These are phyloP conservation scores for Sciurus carolinensis DNA, from an alignment of 2,797 vertebrate genomes.

Conservation along the genomic window DNA sequence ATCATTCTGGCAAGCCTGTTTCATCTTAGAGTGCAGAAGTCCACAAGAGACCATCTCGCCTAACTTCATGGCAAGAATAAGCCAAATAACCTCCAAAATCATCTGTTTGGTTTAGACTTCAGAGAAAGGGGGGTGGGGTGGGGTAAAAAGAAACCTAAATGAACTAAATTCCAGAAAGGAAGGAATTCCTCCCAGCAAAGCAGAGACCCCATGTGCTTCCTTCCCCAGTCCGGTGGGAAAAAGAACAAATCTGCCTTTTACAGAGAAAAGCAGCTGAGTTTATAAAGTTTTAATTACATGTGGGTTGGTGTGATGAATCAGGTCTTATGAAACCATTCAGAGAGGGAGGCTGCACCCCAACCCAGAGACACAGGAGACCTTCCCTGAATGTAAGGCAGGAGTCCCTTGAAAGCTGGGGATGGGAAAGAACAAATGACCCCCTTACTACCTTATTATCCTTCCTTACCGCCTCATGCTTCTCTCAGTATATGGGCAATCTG, in stretches of 20 bases:
- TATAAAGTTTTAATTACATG: background rate
- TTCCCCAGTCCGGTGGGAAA: background rate
- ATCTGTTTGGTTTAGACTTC: background rate
- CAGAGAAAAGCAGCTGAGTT: background rate
- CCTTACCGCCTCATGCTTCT: background rate
- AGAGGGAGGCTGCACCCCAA: background rate
- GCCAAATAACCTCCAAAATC: constrained; percentile 7
- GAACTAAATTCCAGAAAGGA: background rate
- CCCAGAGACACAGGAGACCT: background rate
- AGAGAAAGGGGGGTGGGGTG: background rate
- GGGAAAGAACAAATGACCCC: background rate
- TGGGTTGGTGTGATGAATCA: background rate
- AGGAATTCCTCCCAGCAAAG: background rate
- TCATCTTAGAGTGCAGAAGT: background rate
- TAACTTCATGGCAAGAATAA: background rate
- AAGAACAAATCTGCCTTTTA: background rate
- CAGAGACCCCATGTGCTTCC: background rate
- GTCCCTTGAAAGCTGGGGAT: background rate
- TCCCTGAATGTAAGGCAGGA: background rate
- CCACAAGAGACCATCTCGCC: background rate
- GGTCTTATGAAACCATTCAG: background rate
- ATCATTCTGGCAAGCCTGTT: background rate
- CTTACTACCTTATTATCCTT: background rate
- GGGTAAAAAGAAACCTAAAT: background rate
- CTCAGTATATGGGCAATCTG: background rate